Evolutionary conservation across 2,797 vertebrate species (phyloP), one percentile per base, ranked within the genome.

Genomic region (Delichon dasypus): DNA sequence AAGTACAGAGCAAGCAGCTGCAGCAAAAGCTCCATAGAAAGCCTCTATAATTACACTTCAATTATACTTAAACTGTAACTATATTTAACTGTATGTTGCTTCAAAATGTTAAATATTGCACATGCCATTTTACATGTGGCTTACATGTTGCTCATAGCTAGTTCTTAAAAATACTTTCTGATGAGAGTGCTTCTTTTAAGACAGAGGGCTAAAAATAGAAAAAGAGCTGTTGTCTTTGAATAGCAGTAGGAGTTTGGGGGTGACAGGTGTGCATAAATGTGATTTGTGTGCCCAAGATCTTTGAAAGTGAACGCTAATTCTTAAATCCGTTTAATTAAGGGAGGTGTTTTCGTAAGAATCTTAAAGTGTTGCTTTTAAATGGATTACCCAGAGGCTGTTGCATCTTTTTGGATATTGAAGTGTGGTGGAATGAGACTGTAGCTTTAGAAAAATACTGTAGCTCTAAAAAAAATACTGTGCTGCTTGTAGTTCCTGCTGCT

Each of bases 71-170:
- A 82, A 20, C 4, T 62, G 4, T 48, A n/a, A 22, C 12, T 55
- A 2, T 21, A 34, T 36, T 76, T 42, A 76, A 48, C 7, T 53
- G 2, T 15, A 13, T 21, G 12, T 88, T 60, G 9, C 29, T 75
- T 77, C 16, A 34, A 45, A 60, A 53, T 38, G 34, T 3, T 40
- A 42, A 29, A 20, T 45, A n/a, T 5, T 83, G 5, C 10, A 7
- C 13, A 2, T 27, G 18, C 5, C 1, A 0, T 34, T 10, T 61
- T 88, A 34, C 2, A 0, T 11, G 3, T 45, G 16, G 17, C n/a
- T 66, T 66, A 40, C 18, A 71, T 62, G 16, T 65, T 80, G 57
- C 30, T 75, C 16, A 5, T 32, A 71, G 13, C 17, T 16, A 6
- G 19, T 50, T 86, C 26, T 74, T 71, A 16, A 60, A 79, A 57